phyloP scores from a whole-genome alignment of 2,113 vertebrate genomes.

The Daubentonia madagascariensis region DNA sequence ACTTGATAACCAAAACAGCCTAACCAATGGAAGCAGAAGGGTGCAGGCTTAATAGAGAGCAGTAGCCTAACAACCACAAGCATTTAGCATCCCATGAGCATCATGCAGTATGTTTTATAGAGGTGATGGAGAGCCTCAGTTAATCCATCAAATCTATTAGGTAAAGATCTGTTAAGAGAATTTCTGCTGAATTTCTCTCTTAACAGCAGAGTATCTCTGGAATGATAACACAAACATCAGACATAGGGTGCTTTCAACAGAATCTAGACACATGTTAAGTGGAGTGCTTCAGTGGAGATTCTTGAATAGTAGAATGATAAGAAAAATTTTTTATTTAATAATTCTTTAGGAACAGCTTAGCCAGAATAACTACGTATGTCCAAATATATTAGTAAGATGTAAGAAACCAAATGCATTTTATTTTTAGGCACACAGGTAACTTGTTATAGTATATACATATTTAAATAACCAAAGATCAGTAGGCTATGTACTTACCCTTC shows the following conservation, averaged over 20 bases:
- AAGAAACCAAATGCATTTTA: neutral
- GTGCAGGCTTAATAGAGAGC: neutral
- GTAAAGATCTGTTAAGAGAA: neutral
- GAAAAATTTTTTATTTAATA: neutral
- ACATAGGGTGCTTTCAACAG: neutral
- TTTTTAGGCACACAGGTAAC: neutral
- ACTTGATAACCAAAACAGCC: neutral
- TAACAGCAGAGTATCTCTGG: neutral
- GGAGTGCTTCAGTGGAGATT: neutral
- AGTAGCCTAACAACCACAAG: neutral
- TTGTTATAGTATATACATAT: neutral
- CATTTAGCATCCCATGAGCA: neutral
- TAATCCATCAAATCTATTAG: neutral
- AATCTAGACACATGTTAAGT: neutral
- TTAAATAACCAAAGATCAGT: neutral
- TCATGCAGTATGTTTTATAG: neutral
- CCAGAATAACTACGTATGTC: neutral
- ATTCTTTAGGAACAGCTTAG: neutral
- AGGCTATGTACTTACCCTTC: neutral
- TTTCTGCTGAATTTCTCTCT: neutral
- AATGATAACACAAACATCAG: neutral
- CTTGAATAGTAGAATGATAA: neutral
- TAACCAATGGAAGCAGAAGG: neutral
- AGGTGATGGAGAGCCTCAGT: neutral
- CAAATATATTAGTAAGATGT: slow-evolving; percentile 10